phyloP scores from a whole-genome alignment of 2,113 vertebrate species.

The Nyctereutes procyonoides region DNA sequence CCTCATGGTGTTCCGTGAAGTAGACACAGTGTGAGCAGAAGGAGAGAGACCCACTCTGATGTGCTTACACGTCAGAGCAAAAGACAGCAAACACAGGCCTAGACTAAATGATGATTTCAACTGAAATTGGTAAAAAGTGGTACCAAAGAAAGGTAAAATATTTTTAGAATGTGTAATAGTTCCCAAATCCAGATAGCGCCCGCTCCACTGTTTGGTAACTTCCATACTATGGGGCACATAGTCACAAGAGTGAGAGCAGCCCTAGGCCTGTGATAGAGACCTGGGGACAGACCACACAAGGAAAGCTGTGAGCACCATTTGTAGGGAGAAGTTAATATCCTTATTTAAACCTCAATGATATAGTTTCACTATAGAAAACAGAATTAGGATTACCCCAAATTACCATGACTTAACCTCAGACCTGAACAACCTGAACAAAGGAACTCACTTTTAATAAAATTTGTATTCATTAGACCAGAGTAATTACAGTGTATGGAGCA shows the following conservation, averaged over 20 bases:
- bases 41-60: background rate
- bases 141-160: background rate
- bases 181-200: background rate
- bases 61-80: background rate
- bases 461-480: background rate
- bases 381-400: background rate
- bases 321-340: background rate
- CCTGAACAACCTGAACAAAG: background rate
- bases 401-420: background rate
- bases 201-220: background rate
- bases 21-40: background rate
- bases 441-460: background rate
- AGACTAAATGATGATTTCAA: background rate
- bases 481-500: background rate
- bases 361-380: background rate
- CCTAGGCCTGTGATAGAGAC: accelerated
- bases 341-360: background rate
- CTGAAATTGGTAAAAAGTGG: background rate
- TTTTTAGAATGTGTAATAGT: background rate
- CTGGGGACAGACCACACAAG: background rate
- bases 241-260: background rate
- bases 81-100: background rate
- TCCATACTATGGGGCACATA: background rate
- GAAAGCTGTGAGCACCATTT: background rate
- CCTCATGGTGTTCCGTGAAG: background rate